Evolutionary conservation across 2,888 invertebrate species (phyloP).

Genomic region (Ophion ellenae): DNA sequence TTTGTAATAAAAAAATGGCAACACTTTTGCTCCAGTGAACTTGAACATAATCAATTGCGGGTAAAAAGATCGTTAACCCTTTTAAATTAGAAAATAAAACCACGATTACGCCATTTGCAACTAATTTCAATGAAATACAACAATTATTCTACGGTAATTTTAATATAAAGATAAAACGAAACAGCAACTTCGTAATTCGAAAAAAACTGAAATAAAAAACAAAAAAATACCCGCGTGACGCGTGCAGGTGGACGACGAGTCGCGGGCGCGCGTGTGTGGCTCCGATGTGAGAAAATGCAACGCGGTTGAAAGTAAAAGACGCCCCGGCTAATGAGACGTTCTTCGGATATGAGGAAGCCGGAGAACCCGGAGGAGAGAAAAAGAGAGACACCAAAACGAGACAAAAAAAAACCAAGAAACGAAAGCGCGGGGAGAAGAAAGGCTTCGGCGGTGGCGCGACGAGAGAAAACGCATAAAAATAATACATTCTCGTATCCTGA

Average conservation of each 20-base stretch:
- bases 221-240: conserved; percentile 22
- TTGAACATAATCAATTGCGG: too few species aligned
- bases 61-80: too few species aligned
- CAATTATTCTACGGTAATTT: background rate
- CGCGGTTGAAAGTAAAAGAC: conserved; percentile 50
- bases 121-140: too few species aligned
- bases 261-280: conserved; percentile 58
- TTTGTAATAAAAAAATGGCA: too few species aligned
- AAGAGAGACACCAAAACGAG: background rate
- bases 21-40: too few species aligned
- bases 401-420: conserved; percentile 29
- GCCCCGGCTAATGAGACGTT: conserved; percentile 50
- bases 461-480: conserved; percentile 46
- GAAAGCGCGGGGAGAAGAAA: conserved; percentile 20
- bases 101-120: too few species aligned
- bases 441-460: conserved; percentile 10
- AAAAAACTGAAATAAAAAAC: conserved; percentile 10
- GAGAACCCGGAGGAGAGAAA: background rate
- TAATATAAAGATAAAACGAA: background rate
- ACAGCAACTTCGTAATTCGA: background rate
- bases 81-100: too few species aligned
- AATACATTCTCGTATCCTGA: conserved; percentile 70
- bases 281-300: conserved; percentile 53
- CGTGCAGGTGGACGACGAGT: conserved; percentile 24
- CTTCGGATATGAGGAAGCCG: conserved; percentile 35